Percentiles rank a stretch among this genome's conserved stretches.
Conservation (phyloP, 2,113 vertebrate genomes). For the Bubo scandiacus region DNA sequence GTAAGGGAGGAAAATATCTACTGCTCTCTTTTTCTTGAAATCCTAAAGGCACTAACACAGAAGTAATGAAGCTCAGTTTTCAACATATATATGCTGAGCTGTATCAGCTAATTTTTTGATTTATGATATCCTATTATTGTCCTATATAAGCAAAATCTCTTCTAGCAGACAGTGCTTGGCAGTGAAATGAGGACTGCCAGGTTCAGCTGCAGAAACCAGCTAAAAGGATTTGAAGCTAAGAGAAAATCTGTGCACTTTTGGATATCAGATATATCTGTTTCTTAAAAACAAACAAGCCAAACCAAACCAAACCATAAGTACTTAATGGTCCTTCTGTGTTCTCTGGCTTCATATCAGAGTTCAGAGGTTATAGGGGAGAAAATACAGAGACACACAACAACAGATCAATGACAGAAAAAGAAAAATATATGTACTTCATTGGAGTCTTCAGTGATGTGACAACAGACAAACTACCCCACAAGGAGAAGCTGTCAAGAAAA, state of each 20-base stretch:
- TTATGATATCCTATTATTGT: not conserved
- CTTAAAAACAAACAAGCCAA: not conserved
- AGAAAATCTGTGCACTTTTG: not conserved
- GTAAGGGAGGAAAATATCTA: not conserved
- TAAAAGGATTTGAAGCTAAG: not conserved
- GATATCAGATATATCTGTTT: not conserved
- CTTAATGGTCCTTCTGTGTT: not conserved
- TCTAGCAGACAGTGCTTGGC: not conserved
- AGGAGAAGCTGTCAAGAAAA: not conserved
- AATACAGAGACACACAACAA: not conserved
- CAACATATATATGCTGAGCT: not conserved
- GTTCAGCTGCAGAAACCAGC: not conserved
- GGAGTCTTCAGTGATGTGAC: not conserved
- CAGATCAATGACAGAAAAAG: not conserved
- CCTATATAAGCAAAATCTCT: not conserved
- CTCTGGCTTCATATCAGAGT: not conserved
- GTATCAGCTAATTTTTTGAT: not conserved
- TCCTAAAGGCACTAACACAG: not conserved
- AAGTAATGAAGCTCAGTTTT: not conserved
- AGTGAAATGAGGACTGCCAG: not conserved
- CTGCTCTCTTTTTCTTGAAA: not conserved
- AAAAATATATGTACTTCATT: not conserved
- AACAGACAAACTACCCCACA: not conserved
- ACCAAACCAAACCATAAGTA: not conserved
- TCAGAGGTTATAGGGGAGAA: not conserved